Conservation (phyloP, 2,797 vertebrate genomes). For the Molossus molossus region DNA sequence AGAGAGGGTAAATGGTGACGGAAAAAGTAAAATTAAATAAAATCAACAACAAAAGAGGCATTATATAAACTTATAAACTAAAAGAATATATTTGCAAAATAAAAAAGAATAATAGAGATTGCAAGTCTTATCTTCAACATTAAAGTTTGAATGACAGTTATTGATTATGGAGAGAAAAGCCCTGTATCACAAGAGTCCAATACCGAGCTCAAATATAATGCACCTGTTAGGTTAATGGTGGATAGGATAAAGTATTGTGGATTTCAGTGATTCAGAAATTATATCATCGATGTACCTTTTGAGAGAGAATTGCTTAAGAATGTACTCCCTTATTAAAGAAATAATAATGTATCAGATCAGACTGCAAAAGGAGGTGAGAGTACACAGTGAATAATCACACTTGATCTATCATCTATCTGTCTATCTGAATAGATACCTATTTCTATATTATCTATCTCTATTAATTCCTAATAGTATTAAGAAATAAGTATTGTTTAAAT, state of each 20-base stretch:
- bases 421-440: background rate
- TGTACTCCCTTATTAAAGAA: background rate
- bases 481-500: background rate
- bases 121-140: background rate
- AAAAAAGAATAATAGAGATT: background rate
- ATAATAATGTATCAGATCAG: background rate
- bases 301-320: slow-evolving; percentile 12
- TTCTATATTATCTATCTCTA: background rate
- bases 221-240: background rate
- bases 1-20: too few relatives aligned
- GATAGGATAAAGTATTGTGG: background rate
- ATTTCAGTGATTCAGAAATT: background rate
- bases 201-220: background rate
- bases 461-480: background rate
- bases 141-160: background rate
- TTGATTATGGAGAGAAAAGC: background rate
- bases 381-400: background rate
- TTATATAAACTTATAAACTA: background rate
- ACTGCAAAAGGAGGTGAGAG: background rate
- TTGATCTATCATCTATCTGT: background rate
- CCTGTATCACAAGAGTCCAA: background rate
- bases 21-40: too few relatives aligned
- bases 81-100: slow-evolving; percentile 23
- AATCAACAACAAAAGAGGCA: background rate
- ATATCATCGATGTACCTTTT: background rate